phyloP scores from a whole-genome alignment of 2,888 invertebrate species.

The Aricia artaxerxes region DNA sequence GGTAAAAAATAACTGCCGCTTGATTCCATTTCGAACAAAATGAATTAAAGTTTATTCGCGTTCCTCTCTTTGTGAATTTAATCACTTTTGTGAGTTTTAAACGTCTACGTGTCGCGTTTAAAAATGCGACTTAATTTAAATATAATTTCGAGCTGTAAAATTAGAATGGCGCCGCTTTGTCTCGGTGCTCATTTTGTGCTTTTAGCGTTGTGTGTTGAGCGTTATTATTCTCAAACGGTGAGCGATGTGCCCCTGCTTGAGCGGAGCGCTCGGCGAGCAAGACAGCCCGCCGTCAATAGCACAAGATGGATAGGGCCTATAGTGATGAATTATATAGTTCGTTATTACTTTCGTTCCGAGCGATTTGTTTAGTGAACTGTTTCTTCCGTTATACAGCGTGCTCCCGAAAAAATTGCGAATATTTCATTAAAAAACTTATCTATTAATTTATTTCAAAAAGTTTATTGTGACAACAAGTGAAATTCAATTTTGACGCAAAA shows the following conservation, averaged over 20 bases:
- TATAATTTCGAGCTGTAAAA: not conserved
- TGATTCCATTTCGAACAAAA: not conserved
- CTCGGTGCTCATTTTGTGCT: not conserved
- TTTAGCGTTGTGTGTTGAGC: not conserved
- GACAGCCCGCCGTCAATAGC: conserved; percentile 3
- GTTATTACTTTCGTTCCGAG: conserved; percentile 4
- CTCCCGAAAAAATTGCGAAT: not conserved
- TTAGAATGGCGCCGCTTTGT: not conserved
- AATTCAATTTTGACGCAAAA: too few relatives aligned
- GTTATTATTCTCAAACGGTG: not conserved
- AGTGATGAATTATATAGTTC: conserved; percentile 21
- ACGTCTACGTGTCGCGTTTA: conserved; percentile 6
- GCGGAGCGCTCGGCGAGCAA: not conserved
- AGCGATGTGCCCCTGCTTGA: not conserved
- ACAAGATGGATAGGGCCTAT: not conserved
- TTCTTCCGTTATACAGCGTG: not conserved
- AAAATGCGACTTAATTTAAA: conserved; percentile 19
- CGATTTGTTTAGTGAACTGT: conserved; percentile 16
- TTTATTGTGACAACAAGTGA: too few relatives aligned
- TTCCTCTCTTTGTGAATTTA: conserved; percentile 5
- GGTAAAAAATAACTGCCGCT: not conserved
- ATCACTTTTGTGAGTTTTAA: conserved; percentile 13
- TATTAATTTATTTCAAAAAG: too few relatives aligned
- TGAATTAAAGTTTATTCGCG: not conserved
- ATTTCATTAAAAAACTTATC: too few relatives aligned